Evolutionary conservation across 2,888 invertebrate genomes (phyloP).

Genomic region (Habrosyne pyritoides): DNA sequence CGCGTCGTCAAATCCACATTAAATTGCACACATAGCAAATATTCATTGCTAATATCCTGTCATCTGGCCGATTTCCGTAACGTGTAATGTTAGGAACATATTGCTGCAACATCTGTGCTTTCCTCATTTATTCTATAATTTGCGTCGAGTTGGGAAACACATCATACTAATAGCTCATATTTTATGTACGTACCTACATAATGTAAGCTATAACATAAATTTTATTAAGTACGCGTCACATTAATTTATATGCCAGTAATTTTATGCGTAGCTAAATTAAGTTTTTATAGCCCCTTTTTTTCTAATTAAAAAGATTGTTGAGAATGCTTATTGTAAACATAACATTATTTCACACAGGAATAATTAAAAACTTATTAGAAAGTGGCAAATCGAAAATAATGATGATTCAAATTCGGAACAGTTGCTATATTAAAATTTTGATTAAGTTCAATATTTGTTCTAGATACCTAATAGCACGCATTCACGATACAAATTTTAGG

Average conservation of each 20-base stretch:
- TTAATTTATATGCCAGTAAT: conserved; percentile 39
- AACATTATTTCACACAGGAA: no score
- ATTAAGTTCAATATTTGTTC: no score
- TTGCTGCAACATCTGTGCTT: conserved; percentile 64
- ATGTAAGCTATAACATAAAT: conserved; percentile 32
- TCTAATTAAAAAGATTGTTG: neutral
- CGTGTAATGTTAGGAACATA: conserved; percentile 51
- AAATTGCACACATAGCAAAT: conserved; percentile 48
- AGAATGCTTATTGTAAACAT: neutral
- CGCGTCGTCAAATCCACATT: conserved; percentile 45
- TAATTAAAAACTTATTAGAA: no score
- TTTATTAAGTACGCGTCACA: conserved; percentile 41
- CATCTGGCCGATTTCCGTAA: conserved; percentile 46
- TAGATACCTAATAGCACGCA: no score
- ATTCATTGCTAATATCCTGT: conserved; percentile 61
- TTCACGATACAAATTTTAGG: no score
- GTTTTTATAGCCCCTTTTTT: neutral
- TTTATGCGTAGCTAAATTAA: conserved; percentile 21
- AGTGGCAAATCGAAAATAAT: no score
- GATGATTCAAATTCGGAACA: no score
- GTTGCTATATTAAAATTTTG: no score
- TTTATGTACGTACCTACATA: conserved; percentile 31
- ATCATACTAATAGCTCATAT: conserved; percentile 57
- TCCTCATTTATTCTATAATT: conserved; percentile 64
- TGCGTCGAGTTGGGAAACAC: conserved; percentile 54